Conservation (phyloP, 2,888 invertebrate species). For the Masnerella sp. region DNA sequence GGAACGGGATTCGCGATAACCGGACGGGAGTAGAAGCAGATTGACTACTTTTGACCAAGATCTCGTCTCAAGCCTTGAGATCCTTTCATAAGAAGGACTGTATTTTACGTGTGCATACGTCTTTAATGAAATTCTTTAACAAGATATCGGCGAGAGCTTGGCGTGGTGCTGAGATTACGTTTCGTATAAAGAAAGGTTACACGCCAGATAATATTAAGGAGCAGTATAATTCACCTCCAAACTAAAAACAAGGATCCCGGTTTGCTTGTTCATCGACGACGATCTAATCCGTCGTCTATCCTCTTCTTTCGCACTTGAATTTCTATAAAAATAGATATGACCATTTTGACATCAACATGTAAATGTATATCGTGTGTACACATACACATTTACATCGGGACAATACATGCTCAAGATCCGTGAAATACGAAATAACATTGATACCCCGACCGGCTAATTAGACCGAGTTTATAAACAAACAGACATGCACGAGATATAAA, state of each 20-base stretch:
- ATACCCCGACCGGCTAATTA: conserved; percentile 20
- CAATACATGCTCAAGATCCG: conserved; percentile 26
- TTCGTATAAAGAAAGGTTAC: conserved; percentile 44
- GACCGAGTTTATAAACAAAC: conserved; percentile 21
- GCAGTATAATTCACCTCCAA: conserved; percentile 42
- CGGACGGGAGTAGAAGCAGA: conserved; percentile 69
- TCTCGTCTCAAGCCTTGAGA: conserved; percentile 52
- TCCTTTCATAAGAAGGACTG: conserved; percentile 27
- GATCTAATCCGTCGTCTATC: too few species aligned
- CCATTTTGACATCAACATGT: too few species aligned
- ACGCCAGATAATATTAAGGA: conserved; percentile 53
- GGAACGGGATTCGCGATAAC: conserved; percentile 66
- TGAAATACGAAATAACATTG: conserved; percentile 16
- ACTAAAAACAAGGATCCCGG: conserved; percentile 24
- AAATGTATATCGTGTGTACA: neutral
- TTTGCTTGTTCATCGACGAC: conserved; percentile 4
- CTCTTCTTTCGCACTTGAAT: too few species aligned
- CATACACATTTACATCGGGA: conserved; percentile 3
- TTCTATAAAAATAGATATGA: too few species aligned
- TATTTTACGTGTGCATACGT: conserved; percentile 26
- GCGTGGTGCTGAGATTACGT: conserved; percentile 52
- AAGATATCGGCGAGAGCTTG: conserved; percentile 56
- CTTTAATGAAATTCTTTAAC: conserved; percentile 20
- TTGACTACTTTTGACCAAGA: conserved; percentile 64
- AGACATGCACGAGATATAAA: conserved; percentile 30